Evolutionary conservation across 2,888 invertebrate species (phyloP).

Genomic region (Pterostichus madidus): DNA sequence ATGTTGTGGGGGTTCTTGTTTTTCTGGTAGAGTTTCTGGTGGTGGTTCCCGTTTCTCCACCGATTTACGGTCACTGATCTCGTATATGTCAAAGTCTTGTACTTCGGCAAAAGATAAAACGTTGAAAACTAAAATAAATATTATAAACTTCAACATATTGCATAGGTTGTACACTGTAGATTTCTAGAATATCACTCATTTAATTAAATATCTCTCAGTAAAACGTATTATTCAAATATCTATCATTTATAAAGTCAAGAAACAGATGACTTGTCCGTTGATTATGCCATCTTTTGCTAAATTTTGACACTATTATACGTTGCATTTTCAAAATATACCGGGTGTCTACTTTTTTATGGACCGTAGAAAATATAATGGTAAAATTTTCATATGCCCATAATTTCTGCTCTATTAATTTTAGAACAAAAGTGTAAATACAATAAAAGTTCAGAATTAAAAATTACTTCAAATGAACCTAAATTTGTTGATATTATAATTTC

Average conservation of each 20-base stretch:
- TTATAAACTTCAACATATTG: conserved; percentile 59
- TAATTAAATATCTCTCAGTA: conserved; percentile 22
- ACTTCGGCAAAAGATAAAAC: conserved; percentile 39
- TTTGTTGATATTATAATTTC: too few relatives aligned
- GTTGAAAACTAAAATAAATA: conserved; percentile 64
- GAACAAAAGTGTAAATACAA: too few relatives aligned
- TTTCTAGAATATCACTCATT: conserved; percentile 54
- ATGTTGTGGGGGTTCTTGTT: background rate
- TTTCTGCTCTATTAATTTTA: too few relatives aligned
- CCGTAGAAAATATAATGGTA: too few relatives aligned
- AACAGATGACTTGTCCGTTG: conserved; percentile 61
- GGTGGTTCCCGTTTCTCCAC: conserved; percentile 10
- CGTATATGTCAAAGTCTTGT: conserved; percentile 56
- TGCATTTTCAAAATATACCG: too few relatives aligned
- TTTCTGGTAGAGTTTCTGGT: background rate
- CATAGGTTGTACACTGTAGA: conserved; percentile 37
- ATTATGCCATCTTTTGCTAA: conserved; percentile 44
- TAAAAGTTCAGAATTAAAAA: too few relatives aligned
- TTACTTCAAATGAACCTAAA: too few relatives aligned
- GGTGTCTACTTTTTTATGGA: too few relatives aligned
- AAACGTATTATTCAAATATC: conserved; percentile 41
- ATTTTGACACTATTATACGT: background rate
- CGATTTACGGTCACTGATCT: conserved; percentile 53
- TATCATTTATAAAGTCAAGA: conserved; percentile 49
- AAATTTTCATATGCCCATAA: too few relatives aligned